These are phyloP conservation scores for Heteromyza rotundicornis DNA, from an alignment of 2,888 invertebrate genomes.

Conservation along the genomic window DNA sequence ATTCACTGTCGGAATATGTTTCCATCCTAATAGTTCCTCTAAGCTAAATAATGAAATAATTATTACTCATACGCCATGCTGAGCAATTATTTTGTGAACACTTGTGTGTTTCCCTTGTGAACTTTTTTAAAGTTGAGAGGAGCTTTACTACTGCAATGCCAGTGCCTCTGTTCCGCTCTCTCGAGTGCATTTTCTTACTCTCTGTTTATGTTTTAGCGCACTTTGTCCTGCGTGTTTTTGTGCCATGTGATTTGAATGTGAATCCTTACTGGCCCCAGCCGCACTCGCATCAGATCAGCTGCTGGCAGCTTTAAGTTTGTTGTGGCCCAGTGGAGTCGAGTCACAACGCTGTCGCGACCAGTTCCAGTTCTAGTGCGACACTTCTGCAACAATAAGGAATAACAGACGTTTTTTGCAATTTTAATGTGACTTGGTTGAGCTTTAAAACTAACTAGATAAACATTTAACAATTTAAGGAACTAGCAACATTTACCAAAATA, in stretches of 20 bases:
- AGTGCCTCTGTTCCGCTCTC: not conserved
- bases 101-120: not conserved
- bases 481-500: no score
- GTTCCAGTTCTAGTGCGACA: slow-evolving; percentile 18
- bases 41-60: no score
- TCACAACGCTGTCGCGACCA: not conserved
- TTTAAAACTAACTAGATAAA: no score
- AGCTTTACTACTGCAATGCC: no score
- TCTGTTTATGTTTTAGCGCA: slow-evolving; percentile 55
- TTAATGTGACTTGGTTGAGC: no score
- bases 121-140: not conserved
- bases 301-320: slow-evolving; percentile 26
- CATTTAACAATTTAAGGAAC: no score
- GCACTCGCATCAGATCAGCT: slow-evolving; percentile 8
- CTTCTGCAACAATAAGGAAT: slow-evolving; percentile 17
- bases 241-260: slow-evolving; percentile 4
- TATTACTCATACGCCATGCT: no score
- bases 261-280: slow-evolving; percentile 1
- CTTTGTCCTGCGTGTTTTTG: slow-evolving; percentile 22
- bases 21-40: no score
- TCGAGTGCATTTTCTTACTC: slow-evolving; percentile 27
- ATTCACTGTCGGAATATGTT: no score
- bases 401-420: no score
- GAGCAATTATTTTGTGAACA: no score
- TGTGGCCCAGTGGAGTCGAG: slow-evolving; percentile 31